These are phyloP conservation scores for Xestia sexstrigata DNA, from an alignment of 2,888 invertebrate genomes.

Conservation along the genomic window DNA sequence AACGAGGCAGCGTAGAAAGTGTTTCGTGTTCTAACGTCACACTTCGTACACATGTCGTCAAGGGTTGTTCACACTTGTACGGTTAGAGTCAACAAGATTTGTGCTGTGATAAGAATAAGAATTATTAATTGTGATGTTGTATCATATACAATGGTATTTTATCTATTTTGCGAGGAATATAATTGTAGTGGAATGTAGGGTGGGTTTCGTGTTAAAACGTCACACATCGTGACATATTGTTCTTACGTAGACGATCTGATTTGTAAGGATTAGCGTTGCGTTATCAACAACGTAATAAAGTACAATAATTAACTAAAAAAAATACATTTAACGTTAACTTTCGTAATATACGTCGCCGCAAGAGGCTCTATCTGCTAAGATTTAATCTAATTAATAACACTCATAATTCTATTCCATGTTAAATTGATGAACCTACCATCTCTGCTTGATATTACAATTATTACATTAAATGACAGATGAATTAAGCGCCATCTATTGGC, in stretches of 20 bases:
- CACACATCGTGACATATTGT: not conserved
- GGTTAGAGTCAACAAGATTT: not conserved
- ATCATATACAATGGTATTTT: not conserved
- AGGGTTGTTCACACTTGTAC: constrained; percentile 34
- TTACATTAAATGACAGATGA: no score
- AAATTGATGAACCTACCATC: no score
- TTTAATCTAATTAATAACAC: no score
- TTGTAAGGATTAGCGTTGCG: not conserved
- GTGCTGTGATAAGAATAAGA: not conserved
- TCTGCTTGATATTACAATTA: no score
- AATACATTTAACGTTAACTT: not conserved
- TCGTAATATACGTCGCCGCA: no score
- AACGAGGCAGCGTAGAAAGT: constrained; percentile 68
- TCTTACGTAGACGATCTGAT: not conserved
- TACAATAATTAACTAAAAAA: not conserved
- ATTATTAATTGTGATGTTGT: not conserved
- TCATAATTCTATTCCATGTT: no score
- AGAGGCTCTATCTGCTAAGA: no score
- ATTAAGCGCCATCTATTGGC: no score
- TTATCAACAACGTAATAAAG: not conserved
- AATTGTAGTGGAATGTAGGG: not conserved
- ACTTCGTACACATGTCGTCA: constrained; percentile 39
- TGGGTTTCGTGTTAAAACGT: not conserved
- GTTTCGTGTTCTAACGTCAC: constrained; percentile 58
- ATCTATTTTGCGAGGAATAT: not conserved